Base-by-base conservation (phyloP, 2,888 invertebrate species). In the Urechis unicinctus region DNA sequence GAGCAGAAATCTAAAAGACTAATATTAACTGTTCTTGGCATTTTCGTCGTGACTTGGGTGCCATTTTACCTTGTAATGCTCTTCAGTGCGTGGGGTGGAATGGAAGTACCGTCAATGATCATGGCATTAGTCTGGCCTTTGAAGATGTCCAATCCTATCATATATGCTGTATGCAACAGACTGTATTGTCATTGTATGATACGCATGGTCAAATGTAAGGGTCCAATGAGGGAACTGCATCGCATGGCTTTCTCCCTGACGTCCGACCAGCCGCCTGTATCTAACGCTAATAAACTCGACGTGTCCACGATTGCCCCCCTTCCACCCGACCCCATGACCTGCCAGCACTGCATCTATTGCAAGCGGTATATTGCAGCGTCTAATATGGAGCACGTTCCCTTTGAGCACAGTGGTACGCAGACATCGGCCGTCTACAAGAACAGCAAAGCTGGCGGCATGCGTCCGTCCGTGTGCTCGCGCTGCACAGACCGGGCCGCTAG, bases 151-250 rank as follows among this genome's bases (percentile, higher is more conserved):
- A 22, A 54, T 26, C 49, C 54, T 22, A 9, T 54, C n/a, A 31
- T 54, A 26, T 54, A 54, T 29, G 54, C 42, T 26, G n/a, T 54
- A 25, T 54, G 54, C 54, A 54, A 54, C 49, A 48, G 49, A 6
- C 36, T 49, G 25, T 54, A 41, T 28, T 36, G 31, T 9, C 31
- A 42, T 13, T 54, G 54, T 31, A 53, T 53, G 29, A 5, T 52
- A n/a, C 41, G 52, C 42, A 26, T 43, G 4, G 17, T 42, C 3
- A 42, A 26, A n/a, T 52, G 52, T 28, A 25, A 43, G 17, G 52
- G 44, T 21, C 26, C 42, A 6, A 6, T 52, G 29, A 25, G 44
- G 44, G 28, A 17, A 26, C 45, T 25, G 44, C 24, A 24, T 31
- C 45, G 17, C 45, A 9, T 6, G 45, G 6, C 45, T 9, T 45